Conservation (phyloP, 2,888 invertebrate species). For the Brachypterus glaber region DNA sequence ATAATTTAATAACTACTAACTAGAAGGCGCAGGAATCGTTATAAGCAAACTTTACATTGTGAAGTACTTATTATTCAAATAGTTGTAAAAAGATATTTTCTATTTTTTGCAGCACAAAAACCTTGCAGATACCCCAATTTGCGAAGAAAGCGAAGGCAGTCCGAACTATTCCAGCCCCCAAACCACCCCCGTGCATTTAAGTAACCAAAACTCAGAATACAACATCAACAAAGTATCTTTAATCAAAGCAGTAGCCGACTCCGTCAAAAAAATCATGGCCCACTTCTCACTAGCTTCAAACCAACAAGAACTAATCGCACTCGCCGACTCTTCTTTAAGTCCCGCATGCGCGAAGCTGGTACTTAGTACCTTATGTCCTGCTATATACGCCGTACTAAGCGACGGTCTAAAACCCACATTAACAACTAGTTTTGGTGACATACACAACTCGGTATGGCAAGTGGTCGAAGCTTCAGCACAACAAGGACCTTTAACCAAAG, state of each 20-base stretch:
- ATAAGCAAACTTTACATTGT: no score
- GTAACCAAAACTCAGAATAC: conserved; percentile 36
- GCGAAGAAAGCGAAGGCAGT: conserved; percentile 54
- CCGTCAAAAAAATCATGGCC: conserved; percentile 64
- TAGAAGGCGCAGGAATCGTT: no score
- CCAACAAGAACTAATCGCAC: conserved; percentile 49
- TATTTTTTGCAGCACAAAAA: conserved; percentile 43
- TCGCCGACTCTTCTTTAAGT: conserved; percentile 51
- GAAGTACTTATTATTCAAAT: no score
- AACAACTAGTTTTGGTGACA: conserved; percentile 76
- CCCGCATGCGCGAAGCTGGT: conserved; percentile 65
- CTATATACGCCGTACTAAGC: conserved; percentile 71
- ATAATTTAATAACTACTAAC: no score
- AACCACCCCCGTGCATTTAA: conserved; percentile 29
- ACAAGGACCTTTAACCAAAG: conserved; percentile 75
- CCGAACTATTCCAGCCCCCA: conserved; percentile 50
- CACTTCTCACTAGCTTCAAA: conserved; percentile 60
- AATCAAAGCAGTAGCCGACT: conserved; percentile 62
- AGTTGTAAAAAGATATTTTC: no score
- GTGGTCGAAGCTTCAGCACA: conserved; percentile 82
- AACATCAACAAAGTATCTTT: conserved; percentile 60
- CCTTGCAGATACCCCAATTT: conserved; percentile 53
- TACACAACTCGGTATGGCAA: conserved; percentile 82
- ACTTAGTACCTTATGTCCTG: conserved; percentile 68
- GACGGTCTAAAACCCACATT: conserved; percentile 75